Conservation (phyloP, 1,140 invertebrate genomes). For the Cotesia glomerata region DNA sequence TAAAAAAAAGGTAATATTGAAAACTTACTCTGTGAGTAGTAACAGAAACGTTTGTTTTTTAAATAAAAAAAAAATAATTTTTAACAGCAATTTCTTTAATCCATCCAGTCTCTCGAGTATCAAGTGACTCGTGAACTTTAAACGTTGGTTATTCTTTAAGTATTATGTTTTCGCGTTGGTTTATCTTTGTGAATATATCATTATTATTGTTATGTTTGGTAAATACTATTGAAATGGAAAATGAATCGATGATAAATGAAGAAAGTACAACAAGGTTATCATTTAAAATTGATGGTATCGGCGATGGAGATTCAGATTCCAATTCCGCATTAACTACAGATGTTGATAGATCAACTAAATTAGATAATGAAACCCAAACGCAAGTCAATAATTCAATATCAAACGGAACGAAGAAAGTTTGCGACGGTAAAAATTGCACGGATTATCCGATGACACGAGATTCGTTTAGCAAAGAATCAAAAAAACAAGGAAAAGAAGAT, state of each 20-base stretch:
- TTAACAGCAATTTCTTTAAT: not conserved
- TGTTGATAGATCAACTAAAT: too few relatives aligned
- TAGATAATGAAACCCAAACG: not conserved
- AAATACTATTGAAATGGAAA: not conserved
- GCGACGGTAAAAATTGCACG: not conserved
- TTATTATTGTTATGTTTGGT: not conserved
- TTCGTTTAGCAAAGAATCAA: not conserved
- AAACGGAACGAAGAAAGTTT: conserved; percentile 9
- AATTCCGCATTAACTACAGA: too few relatives aligned
- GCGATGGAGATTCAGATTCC: too few relatives aligned
- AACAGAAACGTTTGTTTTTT: too few relatives aligned
- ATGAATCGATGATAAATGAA: not conserved
- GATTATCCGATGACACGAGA: conserved; percentile 7
- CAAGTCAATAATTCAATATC: not conserved
- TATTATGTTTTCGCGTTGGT: not conserved
- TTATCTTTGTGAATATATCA: not conserved
- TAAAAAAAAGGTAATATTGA: too few relatives aligned
- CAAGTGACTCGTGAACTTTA: not conserved
- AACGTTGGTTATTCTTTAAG: not conserved
- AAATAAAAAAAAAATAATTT: too few relatives aligned
- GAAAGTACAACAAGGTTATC: not conserved
- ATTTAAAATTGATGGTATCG: too few relatives aligned
- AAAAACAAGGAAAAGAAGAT: not conserved
- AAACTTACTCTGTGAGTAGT: too few relatives aligned
- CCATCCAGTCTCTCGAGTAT: not conserved